Conservation (phyloP, 2,113 vertebrate species). For the Protomyctophum bolini region DNA sequence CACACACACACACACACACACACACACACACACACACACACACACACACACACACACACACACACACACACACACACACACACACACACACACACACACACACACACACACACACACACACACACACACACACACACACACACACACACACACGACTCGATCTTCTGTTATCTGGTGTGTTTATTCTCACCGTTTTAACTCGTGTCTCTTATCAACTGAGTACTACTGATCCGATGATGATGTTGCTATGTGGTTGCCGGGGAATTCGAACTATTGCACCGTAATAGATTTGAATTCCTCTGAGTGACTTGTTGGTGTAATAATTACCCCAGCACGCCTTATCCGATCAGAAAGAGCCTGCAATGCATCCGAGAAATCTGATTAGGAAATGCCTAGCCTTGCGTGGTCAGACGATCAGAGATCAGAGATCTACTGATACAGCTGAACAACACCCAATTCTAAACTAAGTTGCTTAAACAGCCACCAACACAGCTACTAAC, state of each 20-base stretch:
- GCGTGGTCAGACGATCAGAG: no score
- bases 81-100: constrained; percentile 6
- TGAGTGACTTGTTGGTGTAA: no score
- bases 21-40: constrained; percentile 6
- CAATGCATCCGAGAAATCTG: no score
- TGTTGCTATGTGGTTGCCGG: constrained; percentile 22
- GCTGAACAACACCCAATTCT: no score
- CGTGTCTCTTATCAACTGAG: constrained; percentile 37
- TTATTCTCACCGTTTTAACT: constrained; percentile 33
- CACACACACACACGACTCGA: constrained; percentile 5
- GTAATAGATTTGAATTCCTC: no score
- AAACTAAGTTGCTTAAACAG: no score
- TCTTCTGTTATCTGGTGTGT: constrained; percentile 38
- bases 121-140: constrained; percentile 4
- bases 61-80: constrained; percentile 9
- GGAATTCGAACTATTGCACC: constrained; percentile 50
- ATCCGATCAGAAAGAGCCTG: no score
- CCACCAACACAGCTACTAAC: no score
- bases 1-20: constrained; percentile 6
- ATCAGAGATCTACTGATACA: no score
- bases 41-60: constrained; percentile 3
- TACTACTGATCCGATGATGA: constrained; percentile 12
- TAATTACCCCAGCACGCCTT: no score
- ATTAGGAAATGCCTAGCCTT: no score
- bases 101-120: constrained; percentile 6